phyloP scores from a whole-genome alignment of 2,113 vertebrate genomes.

The Nothobranchius kuhntae region DNA sequence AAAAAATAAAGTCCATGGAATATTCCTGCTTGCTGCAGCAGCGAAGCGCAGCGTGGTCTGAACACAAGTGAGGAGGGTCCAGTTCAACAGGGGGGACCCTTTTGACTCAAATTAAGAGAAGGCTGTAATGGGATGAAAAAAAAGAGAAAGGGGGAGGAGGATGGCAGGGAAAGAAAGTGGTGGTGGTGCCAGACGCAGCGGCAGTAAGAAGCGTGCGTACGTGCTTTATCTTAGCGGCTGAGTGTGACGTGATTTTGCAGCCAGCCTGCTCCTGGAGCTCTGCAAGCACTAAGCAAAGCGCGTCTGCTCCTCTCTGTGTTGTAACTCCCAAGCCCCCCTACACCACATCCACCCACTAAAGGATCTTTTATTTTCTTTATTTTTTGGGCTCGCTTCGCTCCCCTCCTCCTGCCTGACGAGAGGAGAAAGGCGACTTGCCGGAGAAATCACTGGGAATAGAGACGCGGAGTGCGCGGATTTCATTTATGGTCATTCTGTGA shows the following conservation, averaged over 20 bases:
- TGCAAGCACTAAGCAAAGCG: slow-evolving; percentile 74
- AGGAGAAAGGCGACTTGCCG: slow-evolving; percentile 51
- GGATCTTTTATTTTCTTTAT: slow-evolving; percentile 63
- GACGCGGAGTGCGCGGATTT: slow-evolving; percentile 62
- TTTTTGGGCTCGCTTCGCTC: background rate
- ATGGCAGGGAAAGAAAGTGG: slow-evolving; percentile 65
- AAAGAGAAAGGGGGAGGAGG: slow-evolving; percentile 36
- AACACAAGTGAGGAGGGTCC: slow-evolving; percentile 64
- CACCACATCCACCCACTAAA: slow-evolving; percentile 82
- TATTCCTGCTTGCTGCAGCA: slow-evolving; percentile 55
- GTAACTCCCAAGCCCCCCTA: slow-evolving; percentile 77
- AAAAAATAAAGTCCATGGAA: slow-evolving; percentile 41
- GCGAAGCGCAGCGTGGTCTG: slow-evolving; percentile 45
- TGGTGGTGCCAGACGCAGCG: slow-evolving; percentile 79
- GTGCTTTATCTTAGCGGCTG: slow-evolving; percentile 81
- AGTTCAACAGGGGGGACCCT: slow-evolving; percentile 68
- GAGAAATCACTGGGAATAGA: slow-evolving; percentile 60
- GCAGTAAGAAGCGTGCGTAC: slow-evolving; percentile 77
- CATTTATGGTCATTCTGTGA: slow-evolving; percentile 65
- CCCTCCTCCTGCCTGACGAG: slow-evolving; percentile 8
- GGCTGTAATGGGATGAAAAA: slow-evolving; percentile 39
- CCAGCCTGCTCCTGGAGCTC: slow-evolving; percentile 80
- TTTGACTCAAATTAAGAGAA: slow-evolving; percentile 74
- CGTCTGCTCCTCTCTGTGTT: slow-evolving; percentile 76
- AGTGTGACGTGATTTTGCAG: slow-evolving; percentile 85